Base-by-base conservation (phyloP, 2,888 invertebrate species). In the Agrotis exclamationis region DNA sequence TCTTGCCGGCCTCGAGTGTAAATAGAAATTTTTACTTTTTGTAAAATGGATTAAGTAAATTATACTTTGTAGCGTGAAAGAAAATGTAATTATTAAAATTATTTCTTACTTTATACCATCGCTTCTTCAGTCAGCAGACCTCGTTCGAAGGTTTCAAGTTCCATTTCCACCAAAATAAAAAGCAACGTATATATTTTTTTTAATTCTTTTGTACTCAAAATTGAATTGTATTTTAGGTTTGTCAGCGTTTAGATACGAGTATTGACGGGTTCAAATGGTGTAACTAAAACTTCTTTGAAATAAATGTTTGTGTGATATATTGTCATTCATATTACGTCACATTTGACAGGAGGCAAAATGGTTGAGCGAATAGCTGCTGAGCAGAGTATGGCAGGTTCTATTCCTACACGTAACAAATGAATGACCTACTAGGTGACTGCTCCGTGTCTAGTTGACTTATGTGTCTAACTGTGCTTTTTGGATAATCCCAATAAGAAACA, bases 1-100 rank as follows among this genome's bases (percentile, higher is more conserved):
- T 70, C 48, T 76, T 70, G 56, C 48, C 51, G 51, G 22, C 44
- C 59, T 70, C 76, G 57, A 79, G 65, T 70, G 59, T 56, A 39
- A 39, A 76, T 63, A 39, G 24, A 76, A 48, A 76, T 56, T 66
- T 66, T 80, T 70, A 70, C 70, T 76, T 76, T 70, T 44, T 24
- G 13, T 16, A 20, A 76, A 81, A 76, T 63, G 18, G 51, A 63
- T 76, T 78, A 56, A 60, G 22, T 63, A 33, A 60, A 76, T 65
- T 63, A 39, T 39, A 63, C 56, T 56, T 60, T 39, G 58, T 47
- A 54, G 80, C 39, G 50, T 74, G 66, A 62, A 51, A 63, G 75
- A 58, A 74, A 80, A 74, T 39, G 45, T 63, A 47, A 79, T 74
- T 74, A 63, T 80, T 66, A 56, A 66, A 74, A 79, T 80, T 74